Conservation (phyloP, 1,140 invertebrate genomes). For the Orussus abietinus region DNA sequence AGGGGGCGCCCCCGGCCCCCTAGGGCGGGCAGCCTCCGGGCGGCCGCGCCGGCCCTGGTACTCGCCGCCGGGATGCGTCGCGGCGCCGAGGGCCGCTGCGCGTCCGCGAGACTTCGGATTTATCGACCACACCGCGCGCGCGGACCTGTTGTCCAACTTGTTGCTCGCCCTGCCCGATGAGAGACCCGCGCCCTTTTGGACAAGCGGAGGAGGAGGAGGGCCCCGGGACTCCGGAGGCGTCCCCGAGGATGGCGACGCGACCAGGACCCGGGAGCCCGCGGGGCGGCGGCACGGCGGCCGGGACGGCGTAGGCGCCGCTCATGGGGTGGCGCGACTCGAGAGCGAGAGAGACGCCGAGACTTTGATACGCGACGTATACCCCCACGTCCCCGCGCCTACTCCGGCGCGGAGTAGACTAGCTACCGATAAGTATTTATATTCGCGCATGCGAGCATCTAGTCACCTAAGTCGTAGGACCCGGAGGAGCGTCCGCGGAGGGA, state of each 20-base stretch:
- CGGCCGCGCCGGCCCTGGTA: not conserved
- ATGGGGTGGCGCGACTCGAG: slow-evolving; percentile 4
- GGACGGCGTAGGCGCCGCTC: too few relatives aligned
- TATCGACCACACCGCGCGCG: slow-evolving; percentile 35
- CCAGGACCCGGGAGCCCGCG: too few relatives aligned
- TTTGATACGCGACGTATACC: too few relatives aligned
- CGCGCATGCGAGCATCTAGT: too few relatives aligned
- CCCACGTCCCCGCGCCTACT: not conserved
- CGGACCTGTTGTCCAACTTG: slow-evolving; percentile 52
- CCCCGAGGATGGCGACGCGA: not conserved
- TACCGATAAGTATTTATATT: too few relatives aligned
- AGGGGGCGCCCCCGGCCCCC: not conserved
- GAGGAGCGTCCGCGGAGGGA: not conserved
- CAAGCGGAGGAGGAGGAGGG: too few relatives aligned
- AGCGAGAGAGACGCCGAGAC: not conserved
- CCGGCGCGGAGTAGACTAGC: not conserved
- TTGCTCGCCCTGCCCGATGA: slow-evolving; percentile 31
- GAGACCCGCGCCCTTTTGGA: not conserved
- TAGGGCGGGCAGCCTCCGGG: not conserved
- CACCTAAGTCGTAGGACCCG: too few relatives aligned
- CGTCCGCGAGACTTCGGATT: slow-evolving; percentile 24
- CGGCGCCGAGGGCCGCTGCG: slow-evolving; percentile 1
- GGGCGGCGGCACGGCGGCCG: too few relatives aligned
- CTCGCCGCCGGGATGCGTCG: not conserved
- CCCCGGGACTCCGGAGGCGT: too few relatives aligned